Evolutionary conservation across 2,888 invertebrate species (phyloP).

Genomic region (Rhamphomyia laevipes): DNA sequence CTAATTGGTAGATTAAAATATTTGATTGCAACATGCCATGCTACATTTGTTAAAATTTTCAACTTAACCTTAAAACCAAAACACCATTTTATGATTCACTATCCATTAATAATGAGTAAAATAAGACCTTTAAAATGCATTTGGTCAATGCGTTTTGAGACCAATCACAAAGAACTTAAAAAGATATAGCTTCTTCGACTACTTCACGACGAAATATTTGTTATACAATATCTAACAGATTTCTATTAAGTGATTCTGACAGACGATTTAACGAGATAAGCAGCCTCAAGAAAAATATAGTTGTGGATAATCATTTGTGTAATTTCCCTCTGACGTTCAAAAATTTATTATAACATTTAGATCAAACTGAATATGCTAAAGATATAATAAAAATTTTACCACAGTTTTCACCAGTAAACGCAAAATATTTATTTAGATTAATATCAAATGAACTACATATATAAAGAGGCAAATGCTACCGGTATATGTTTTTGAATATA

Average conservation of each 20-base stretch:
- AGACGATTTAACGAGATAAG: too few species aligned
- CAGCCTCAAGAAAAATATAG: too few species aligned
- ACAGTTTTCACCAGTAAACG: too few species aligned
- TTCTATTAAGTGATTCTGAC: neutral
- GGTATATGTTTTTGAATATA: too few species aligned
- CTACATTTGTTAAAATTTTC: neutral
- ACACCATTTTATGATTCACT: slow-evolving; percentile 4
- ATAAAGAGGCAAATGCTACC: too few species aligned
- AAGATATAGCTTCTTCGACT: neutral
- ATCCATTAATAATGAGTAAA: neutral
- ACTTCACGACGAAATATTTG: neutral
- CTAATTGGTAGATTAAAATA: neutral
- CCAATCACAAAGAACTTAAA: slow-evolving; percentile 1
- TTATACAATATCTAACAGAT: neutral
- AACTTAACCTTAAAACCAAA: neutral
- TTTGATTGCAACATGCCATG: neutral
- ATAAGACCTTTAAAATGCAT: neutral
- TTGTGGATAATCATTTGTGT: too few species aligned
- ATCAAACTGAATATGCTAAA: too few species aligned
- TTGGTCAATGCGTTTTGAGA: slow-evolving; percentile 1
- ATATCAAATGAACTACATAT: too few species aligned
- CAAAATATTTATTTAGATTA: too few species aligned
- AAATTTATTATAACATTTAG: too few species aligned
- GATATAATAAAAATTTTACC: too few species aligned
- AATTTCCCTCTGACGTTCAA: neutral